These are phyloP conservation scores for Larimichthys polyactis DNA, from an alignment of 2,113 vertebrate species.

Conservation along the genomic window DNA sequence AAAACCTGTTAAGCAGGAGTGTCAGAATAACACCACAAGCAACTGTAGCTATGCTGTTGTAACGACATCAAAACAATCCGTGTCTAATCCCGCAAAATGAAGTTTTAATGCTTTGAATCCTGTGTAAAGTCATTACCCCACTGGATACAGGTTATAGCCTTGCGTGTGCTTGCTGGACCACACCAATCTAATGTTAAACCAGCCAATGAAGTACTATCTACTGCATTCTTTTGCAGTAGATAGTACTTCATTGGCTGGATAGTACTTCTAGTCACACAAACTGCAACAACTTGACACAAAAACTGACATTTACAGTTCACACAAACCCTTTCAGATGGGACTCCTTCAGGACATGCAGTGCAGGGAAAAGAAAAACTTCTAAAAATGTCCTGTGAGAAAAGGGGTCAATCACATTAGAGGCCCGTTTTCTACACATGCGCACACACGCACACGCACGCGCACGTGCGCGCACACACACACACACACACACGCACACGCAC, in stretches of 20 bases:
- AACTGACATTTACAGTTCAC: constrained; percentile 16
- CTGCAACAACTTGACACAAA: background rate
- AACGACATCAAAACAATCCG: constrained; percentile 24
- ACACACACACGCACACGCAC: constrained; percentile 7
- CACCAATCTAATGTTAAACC: background rate
- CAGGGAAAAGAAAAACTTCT: constrained; percentile 28
- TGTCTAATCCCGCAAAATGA: background rate
- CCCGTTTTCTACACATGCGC: constrained; percentile 7
- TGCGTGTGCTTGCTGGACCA: background rate
- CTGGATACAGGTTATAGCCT: background rate
- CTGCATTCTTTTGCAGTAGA: background rate
- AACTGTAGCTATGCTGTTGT: background rate
- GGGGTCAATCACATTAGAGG: constrained; percentile 16
- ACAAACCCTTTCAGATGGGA: constrained; percentile 5
- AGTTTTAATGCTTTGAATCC: background rate
- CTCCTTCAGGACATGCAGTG: constrained; percentile 24
- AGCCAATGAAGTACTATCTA: constrained; percentile 3
- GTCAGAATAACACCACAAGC: background rate
- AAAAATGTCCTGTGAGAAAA: constrained; percentile 37
- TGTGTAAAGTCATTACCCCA: background rate
- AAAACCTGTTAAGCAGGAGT: constrained; percentile 69
- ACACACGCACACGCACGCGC: background rate
- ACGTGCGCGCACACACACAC: constrained; percentile 1
- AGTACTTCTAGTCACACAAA: constrained; percentile 19
- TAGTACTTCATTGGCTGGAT: too few species aligned